Percentiles rank a stretch among this genome's conserved stretches.
Evolutionary conservation across 2,888 invertebrate species (phyloP).

Genomic region (Cosmia trapezina): DNA sequence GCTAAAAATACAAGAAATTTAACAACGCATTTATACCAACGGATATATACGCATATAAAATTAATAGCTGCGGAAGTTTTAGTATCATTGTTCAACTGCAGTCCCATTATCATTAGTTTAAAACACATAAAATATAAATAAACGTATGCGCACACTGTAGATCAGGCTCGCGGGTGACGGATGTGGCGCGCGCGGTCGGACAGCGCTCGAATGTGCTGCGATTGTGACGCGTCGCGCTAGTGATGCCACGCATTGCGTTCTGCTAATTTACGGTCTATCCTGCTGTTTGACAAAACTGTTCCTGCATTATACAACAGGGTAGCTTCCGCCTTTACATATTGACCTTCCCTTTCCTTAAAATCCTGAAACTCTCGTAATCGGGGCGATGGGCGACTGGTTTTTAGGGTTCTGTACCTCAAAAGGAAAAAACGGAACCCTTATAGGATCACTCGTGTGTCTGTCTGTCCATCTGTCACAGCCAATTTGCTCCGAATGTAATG

Average conservation of each 20-base stretch:
- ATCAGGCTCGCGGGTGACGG: conserved; percentile 36
- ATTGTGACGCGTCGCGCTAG: conserved; percentile 21
- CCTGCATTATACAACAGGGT: neutral
- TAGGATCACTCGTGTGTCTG: too few relatives aligned
- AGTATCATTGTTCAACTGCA: neutral
- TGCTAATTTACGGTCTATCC: conserved; percentile 40
- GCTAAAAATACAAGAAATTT: neutral
- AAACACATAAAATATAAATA: conserved; percentile 30
- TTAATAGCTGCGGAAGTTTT: neutral
- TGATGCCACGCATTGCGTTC: conserved; percentile 36
- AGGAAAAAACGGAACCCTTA: too few relatives aligned
- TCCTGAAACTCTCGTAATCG: neutral
- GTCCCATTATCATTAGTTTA: conserved; percentile 32
- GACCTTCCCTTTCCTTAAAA: too few relatives aligned
- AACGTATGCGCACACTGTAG: conserved; percentile 33
- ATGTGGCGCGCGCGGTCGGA: conserved; percentile 30
- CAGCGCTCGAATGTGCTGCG: conserved; percentile 26
- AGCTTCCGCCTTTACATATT: too few relatives aligned
- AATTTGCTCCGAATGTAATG: too few relatives aligned
- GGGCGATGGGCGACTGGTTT: too few relatives aligned
- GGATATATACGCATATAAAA: too few relatives aligned
- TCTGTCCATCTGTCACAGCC: too few relatives aligned
- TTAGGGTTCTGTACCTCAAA: too few relatives aligned
- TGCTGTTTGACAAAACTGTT: conserved; percentile 1
- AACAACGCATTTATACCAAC: neutral